Conservation (phyloP, 2,888 invertebrate genomes). For the Pristionchus arcanus region DNA sequence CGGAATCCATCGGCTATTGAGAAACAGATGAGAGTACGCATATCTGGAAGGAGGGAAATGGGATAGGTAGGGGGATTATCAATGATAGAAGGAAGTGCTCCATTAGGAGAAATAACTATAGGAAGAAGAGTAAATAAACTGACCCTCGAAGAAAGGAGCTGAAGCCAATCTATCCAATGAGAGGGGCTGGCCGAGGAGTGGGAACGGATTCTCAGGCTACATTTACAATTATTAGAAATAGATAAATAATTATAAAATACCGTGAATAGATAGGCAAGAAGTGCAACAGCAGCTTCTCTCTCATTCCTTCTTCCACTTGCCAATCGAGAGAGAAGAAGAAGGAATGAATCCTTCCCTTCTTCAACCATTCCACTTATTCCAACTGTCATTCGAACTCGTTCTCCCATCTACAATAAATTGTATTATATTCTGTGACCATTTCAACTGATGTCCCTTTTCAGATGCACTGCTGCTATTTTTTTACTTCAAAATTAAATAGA, state of each 20-base stretch:
- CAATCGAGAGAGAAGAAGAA: conserved; percentile 34
- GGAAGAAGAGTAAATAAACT: not conserved
- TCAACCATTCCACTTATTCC: not conserved
- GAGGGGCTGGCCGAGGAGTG: not conserved
- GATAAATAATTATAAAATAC: not conserved
- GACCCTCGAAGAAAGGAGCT: not conserved
- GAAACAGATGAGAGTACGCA: conserved; percentile 11
- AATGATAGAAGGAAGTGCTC: no score
- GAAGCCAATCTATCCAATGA: conserved; percentile 3
- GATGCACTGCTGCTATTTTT: no score
- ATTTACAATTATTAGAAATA: not conserved
- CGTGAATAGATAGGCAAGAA: conserved; percentile 32
- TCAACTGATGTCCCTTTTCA: no score
- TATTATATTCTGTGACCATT: no score
- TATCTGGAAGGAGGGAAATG: not conserved
- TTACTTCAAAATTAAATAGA: no score
- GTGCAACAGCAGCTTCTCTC: conserved; percentile 40
- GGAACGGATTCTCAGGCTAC: not conserved
- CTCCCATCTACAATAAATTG: not conserved
- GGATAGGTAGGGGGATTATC: not conserved
- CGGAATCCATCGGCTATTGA: not conserved
- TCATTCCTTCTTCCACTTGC: conserved; percentile 9
- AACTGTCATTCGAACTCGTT: not conserved
- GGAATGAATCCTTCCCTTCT: not conserved
- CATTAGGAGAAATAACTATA: no score